A percentile compares a stretch with the other conserved stretches of the same genome.
phyloP scores from a whole-genome alignment of 2,797 vertebrate genomes.

The Australoheros facetus region DNA sequence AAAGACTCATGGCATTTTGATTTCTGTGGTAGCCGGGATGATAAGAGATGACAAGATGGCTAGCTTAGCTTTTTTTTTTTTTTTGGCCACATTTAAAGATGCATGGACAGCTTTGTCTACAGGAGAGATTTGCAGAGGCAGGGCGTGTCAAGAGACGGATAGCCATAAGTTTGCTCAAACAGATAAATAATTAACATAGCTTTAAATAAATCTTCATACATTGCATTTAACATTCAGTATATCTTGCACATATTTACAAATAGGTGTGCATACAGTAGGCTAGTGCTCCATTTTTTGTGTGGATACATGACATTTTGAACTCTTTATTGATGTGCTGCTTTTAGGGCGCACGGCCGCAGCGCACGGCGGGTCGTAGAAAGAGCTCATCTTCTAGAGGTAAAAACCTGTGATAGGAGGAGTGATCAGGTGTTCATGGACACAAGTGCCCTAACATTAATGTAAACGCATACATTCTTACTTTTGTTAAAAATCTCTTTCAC shows the following conservation, averaged over 20 bases:
- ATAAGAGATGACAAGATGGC: constrained; percentile 23
- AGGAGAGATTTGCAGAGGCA: constrained; percentile 40
- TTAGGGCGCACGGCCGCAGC: constrained; percentile 42
- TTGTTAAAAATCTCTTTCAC: constrained; percentile 60
- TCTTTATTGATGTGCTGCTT: constrained; percentile 54
- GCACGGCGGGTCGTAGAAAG: constrained; percentile 61
- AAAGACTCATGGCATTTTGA: constrained; percentile 18
- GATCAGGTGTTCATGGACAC: constrained; percentile 56
- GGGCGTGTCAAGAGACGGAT: constrained; percentile 35
- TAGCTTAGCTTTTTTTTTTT: background rate
- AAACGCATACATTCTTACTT: constrained; percentile 60
- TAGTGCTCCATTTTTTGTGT: constrained; percentile 63
- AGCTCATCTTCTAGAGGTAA: constrained; percentile 60
- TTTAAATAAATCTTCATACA: constrained; percentile 65
- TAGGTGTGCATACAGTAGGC: constrained; percentile 74
- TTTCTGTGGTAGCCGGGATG: constrained; percentile 55
- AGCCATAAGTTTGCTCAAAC: constrained; percentile 43
- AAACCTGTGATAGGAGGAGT: constrained; percentile 64
- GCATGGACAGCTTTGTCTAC: constrained; percentile 14
- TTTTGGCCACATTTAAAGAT: constrained; percentile 43
- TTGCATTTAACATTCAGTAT: constrained; percentile 74
- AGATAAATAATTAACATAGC: constrained; percentile 56
- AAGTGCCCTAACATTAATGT: constrained; percentile 55
- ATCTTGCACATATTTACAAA: constrained; percentile 78
- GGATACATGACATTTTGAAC: constrained; percentile 58